Evolutionary conservation across 2,888 invertebrate genomes (phyloP), one percentile per base, ranked within the genome.

Genomic region (Harmothoe impar): DNA sequence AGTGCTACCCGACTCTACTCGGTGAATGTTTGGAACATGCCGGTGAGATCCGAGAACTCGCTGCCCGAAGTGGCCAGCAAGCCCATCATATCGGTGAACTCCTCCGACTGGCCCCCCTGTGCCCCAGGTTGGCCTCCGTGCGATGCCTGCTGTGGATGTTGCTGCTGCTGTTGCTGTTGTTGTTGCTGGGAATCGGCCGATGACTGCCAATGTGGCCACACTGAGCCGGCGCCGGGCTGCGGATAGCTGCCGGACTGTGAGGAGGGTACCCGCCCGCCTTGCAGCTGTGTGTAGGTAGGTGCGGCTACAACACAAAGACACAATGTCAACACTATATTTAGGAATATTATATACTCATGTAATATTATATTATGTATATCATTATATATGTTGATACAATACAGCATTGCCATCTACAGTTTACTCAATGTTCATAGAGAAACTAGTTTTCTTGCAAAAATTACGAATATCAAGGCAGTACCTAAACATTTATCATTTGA

Each of bases 241-340:
- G 62, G 29, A 56, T 35, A 72, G 85, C 90, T 56, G 56, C 91
- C 85, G 89, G 90, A 89, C 84, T 92, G 91, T 54, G 31, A 68
- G 89, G 91, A 89, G 91, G 91, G 92, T 92, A 91, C 25, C 84
- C 91, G n/a, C 91, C 88, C 91, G 7, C 91, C 90, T 35, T 91
- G 92, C 29, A 98, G 96, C 94, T 98, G 98, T 20, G 98, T 98
- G 94, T 98, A 98, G 0, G 98, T 98, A 33, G 98, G 98, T 90
- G 98, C 98, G 94, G 97, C 97, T n/a, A 98, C 85, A 91, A 68
- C 62, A 72, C n/a, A n/a, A n/a, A 62, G 89, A 31, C 12, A 56
- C n/a, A n/a, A n/a, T n/a, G 51, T 17, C 31, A 62, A 51, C 20
- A 51, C 29, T 72, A n/a, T 33, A 25, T 86, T n/a, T 31, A 35